phyloP scores from a whole-genome alignment of 2,888 invertebrate genomes.

The Chymomyza caudatula region DNA sequence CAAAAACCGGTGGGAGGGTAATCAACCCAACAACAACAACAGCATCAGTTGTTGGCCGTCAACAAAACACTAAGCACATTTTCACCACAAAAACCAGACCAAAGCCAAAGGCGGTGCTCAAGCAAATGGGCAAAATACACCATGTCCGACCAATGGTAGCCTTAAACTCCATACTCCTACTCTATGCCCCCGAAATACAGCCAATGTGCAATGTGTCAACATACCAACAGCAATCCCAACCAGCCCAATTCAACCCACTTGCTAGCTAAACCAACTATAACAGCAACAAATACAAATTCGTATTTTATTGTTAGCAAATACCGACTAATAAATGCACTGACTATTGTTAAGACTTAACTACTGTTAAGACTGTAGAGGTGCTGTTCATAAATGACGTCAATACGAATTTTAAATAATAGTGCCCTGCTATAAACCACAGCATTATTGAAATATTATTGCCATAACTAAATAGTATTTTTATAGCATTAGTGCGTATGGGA shows the following conservation, averaged over 20 bases:
- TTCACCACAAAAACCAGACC: slow-evolving; percentile 50
- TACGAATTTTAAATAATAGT: too few relatives aligned
- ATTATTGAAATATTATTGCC: too few relatives aligned
- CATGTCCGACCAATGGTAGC: slow-evolving; percentile 30
- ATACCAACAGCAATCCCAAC: neutral
- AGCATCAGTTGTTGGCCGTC: neutral
- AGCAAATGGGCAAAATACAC: slow-evolving; percentile 22
- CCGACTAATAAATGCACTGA: neutral
- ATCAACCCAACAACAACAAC: neutral
- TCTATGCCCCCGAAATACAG: slow-evolving; percentile 16
- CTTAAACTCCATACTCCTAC: neutral
- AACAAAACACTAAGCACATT: slow-evolving; percentile 37
- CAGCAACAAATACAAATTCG: neutral
- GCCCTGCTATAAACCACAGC: too few relatives aligned
- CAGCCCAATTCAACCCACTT: slow-evolving; percentile 39
- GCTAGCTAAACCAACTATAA: slow-evolving; percentile 29
- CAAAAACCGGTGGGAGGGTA: neutral
- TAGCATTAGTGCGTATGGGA: too few relatives aligned
- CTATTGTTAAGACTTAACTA: too few relatives aligned
- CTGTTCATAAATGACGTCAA: too few relatives aligned
- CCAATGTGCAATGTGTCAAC: slow-evolving; percentile 55
- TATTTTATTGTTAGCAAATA: neutral
- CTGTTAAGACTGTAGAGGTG: too few relatives aligned
- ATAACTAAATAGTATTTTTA: too few relatives aligned
- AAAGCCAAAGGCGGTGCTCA: slow-evolving; percentile 17